Base-by-base conservation (phyloP, 2,797 vertebrate genomes). In the Denticeps clupeoides region DNA sequence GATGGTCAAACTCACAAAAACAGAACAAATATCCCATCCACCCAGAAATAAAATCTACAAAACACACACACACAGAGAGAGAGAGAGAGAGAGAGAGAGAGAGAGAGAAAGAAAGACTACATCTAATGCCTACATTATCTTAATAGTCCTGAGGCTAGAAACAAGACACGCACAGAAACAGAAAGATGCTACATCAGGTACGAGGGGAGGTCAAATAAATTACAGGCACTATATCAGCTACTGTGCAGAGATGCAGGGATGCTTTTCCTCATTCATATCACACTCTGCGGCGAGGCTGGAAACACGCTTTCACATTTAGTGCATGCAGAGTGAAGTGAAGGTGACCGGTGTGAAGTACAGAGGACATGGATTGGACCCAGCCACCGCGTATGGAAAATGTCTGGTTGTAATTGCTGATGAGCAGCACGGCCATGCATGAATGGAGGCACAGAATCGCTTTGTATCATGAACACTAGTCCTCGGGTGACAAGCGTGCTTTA, bases 21-120 rank as follows among this genome's bases (percentile, higher is more conserved):
- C 51, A 58, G 43, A 57, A 63, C 9, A 16, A 15, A 26, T 12
- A 27, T 19, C 48, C 51, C 16, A n/a, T 18, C 40, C 26, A 42
- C 4, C 26, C 8, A 31, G 47, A 35, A 23, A 44, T 13, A 18
- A 7, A 18, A 54, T 56, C 27, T 73, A 60, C 58, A 69, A 58
- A 42, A 72, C 49, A 63, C 73, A 73, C 67, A 74, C 70, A 75
- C 52, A 58, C 58, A 71, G 62, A 67, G 71, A 55, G 62, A 67
- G 58, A 64, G 67, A 41, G 52, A 68, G 52, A 47, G 51, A 53
- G 58, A 58, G 18, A 44, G 41, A 45, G 35, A 3, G n/a, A 49
- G 41, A 42, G 41, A 38, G 3, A 13, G 57, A 55, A 40, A 51
- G 47, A 41, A 33, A 31, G 18, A 22, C 12, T 11, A n/a, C n/a